Evolutionary conservation across 2,888 invertebrate species (phyloP).

Genomic region (Lymantria dispar): DNA sequence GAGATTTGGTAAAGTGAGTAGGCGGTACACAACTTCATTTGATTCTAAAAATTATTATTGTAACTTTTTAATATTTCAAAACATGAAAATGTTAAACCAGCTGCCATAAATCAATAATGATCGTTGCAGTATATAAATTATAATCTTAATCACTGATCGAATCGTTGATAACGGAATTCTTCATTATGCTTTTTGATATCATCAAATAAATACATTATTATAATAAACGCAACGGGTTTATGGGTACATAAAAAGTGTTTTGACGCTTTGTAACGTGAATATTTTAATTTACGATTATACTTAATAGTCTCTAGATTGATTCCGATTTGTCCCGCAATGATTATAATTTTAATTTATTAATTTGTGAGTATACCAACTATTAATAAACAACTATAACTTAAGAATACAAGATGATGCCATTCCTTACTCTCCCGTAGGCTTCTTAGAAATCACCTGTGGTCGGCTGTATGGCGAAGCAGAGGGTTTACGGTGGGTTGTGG

Average conservation of each 20-base stretch:
- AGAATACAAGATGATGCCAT: too few relatives aligned
- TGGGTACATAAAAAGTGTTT: neutral
- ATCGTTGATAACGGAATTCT: constrained; percentile 20
- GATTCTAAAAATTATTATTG: constrained; percentile 37
- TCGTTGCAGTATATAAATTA: constrained; percentile 27
- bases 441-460: too few relatives aligned
- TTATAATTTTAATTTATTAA: neutral
- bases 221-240: constrained; percentile 6
- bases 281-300: neutral
- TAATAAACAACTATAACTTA: neutral
- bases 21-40: constrained; percentile 35
- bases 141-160: constrained; percentile 27
- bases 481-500: too few relatives aligned
- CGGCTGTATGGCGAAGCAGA: too few relatives aligned
- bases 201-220: constrained; percentile 8
- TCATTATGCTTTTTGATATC: constrained; percentile 8
- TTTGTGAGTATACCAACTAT: neutral
- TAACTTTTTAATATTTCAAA: constrained; percentile 18
- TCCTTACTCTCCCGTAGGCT: too few relatives aligned
- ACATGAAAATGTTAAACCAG: constrained; percentile 19
- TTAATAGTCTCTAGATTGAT: constrained; percentile 3
- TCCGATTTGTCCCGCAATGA: neutral
- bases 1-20: neutral
- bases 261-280: neutral
- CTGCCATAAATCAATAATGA: constrained; percentile 13